Evolutionary conservation across 1,140 invertebrate genomes (phyloP).

Genomic region (Temnothorax curvispinosus): DNA sequence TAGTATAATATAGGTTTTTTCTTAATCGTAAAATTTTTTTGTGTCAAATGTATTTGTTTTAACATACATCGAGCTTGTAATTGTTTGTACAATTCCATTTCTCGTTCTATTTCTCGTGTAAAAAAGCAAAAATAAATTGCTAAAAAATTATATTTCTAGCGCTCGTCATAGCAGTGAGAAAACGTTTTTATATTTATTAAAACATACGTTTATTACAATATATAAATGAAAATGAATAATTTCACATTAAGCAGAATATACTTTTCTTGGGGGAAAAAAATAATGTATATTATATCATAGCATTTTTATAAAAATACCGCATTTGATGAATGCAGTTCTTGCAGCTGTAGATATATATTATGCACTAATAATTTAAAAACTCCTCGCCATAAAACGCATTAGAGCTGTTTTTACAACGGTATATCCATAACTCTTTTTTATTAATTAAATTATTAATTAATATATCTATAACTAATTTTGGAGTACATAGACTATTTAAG

Average conservation of each 20-base stretch:
- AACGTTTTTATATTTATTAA: not conserved
- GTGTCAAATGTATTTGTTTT: too few species aligned
- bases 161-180: too few species aligned
- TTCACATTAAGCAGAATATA: not conserved
- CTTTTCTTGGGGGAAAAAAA: not conserved
- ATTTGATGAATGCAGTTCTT: not conserved
- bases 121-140: conserved; percentile 3
- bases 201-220: not conserved
- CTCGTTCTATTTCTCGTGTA: not conserved
- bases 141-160: not conserved
- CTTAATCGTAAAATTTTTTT: not conserved
- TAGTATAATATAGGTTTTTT: not conserved
- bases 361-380: not conserved
- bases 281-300: not conserved
- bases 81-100: not conserved
- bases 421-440: too few species aligned
- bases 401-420: not conserved
- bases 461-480: not conserved
- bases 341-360: too few species aligned
- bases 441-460: not conserved
- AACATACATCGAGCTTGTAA: too few species aligned
- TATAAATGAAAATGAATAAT: not conserved
- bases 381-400: not conserved
- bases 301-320: not conserved
- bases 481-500: not conserved